Conservation (phyloP, 2,113 vertebrate species). For the Nerophis ophidion region DNA sequence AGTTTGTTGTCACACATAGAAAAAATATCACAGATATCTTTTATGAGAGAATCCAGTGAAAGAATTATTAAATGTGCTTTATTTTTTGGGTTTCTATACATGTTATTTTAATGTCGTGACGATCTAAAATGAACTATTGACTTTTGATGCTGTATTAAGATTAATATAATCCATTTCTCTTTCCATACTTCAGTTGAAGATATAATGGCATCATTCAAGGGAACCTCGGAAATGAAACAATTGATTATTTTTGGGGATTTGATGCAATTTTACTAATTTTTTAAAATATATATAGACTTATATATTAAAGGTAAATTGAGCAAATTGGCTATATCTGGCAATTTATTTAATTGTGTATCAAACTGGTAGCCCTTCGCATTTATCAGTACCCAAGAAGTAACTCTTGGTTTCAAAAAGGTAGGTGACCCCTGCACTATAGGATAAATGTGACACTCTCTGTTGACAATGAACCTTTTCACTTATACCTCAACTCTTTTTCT, state of each 20-base stretch:
- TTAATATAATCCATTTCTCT: neutral
- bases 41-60: constrained; percentile 16
- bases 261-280: too few relatives aligned
- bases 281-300: too few relatives aligned
- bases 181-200: neutral
- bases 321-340: too few relatives aligned
- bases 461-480: too few relatives aligned
- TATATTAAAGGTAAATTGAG: too few relatives aligned
- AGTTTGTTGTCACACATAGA: constrained; percentile 32
- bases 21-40: constrained; percentile 34
- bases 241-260: neutral
- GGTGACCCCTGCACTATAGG: too few relatives aligned
- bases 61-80: neutral
- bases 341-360: too few relatives aligned
- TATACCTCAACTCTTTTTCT: too few relatives aligned
- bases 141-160: neutral
- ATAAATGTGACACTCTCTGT: too few relatives aligned
- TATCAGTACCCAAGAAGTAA: too few relatives aligned
- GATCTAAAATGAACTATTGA: constrained; percentile 3
- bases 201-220: neutral
- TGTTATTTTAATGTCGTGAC: neutral
- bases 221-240: neutral
- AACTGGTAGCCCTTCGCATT: too few relatives aligned
- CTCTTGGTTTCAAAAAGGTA: too few relatives aligned
- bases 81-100: neutral